A percentile compares a stretch with the other conserved stretches of the same genome.
phyloP scores from a whole-genome alignment of 2,888 invertebrate genomes.

The Lottia scabra region DNA sequence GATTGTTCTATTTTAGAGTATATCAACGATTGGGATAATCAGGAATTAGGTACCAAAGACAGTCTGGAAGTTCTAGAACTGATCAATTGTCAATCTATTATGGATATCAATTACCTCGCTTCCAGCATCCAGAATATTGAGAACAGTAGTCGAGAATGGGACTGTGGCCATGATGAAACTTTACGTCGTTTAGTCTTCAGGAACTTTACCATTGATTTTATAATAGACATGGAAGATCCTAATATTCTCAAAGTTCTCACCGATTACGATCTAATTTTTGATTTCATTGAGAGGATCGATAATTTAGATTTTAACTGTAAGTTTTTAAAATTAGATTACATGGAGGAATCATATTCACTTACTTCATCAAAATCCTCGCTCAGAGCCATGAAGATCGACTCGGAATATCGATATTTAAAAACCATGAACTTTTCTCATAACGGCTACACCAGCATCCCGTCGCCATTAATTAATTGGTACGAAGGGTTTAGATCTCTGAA shows the following conservation, averaged over 20 bases:
- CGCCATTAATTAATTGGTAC: constrained; percentile 40
- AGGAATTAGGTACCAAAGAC: neutral
- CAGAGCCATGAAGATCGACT: constrained; percentile 35
- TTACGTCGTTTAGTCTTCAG: neutral
- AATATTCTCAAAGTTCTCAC: no score
- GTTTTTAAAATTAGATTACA: constrained; percentile 30
- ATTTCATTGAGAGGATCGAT: neutral
- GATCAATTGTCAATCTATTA: neutral
- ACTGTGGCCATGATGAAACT: neutral
- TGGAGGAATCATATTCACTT: constrained; percentile 40
- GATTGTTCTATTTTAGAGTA: neutral
- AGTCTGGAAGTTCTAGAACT: neutral
- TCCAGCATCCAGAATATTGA: neutral
- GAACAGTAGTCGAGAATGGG: neutral
- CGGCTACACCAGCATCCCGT: constrained; percentile 32
- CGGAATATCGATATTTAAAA: constrained; percentile 35
- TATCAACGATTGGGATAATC: neutral
- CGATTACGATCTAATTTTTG: no score
- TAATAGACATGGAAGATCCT: no score
- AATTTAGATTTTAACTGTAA: constrained; percentile 25
- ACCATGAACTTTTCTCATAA: constrained; percentile 30
- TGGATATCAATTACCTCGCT: neutral
- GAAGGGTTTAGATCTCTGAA: constrained; percentile 42
- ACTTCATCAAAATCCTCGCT: constrained; percentile 38
- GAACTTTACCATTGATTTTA: neutral